These are phyloP conservation scores for Anisognathus igniventris DNA, from an alignment of 2,797 vertebrate genomes.

Conservation along the genomic window DNA sequence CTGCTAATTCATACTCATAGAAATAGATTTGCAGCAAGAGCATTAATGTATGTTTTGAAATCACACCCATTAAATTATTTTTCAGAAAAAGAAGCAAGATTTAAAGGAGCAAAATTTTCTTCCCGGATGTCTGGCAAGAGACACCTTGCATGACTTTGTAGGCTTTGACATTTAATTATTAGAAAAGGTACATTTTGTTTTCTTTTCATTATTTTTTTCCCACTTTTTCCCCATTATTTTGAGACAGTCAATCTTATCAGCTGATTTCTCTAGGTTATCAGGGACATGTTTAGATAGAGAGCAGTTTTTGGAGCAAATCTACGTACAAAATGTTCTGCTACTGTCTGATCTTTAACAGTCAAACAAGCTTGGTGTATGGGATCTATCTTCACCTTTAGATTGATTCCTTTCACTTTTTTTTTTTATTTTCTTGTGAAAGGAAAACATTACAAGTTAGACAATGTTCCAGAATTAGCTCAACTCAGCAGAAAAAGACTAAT, in stretches of 20 bases:
- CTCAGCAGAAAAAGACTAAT: not conserved
- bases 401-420: not conserved
- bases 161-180: constrained; percentile 18
- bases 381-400: not conserved
- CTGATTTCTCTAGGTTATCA: constrained; percentile 6
- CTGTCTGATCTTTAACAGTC: not conserved
- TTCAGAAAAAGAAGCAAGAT: not conserved
- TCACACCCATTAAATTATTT: not conserved
- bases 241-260: not conserved
- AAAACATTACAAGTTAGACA: not conserved
- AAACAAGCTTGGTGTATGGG: not conserved
- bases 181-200: not conserved
- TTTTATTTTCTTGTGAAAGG: not conserved
- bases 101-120: not conserved
- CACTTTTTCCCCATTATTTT: not conserved
- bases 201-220: constrained; percentile 13
- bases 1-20: not conserved
- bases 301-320: constrained; percentile 36
- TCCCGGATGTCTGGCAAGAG: not conserved
- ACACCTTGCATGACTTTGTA: not conserved
- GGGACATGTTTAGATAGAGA: not conserved
- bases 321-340: not conserved
- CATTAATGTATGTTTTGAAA: constrained; percentile 17
- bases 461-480: not conserved
- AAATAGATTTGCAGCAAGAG: not conserved